Evolutionary conservation across 2,888 invertebrate species (phyloP).

Genomic region (Drosophila nr. fundita): DNA sequence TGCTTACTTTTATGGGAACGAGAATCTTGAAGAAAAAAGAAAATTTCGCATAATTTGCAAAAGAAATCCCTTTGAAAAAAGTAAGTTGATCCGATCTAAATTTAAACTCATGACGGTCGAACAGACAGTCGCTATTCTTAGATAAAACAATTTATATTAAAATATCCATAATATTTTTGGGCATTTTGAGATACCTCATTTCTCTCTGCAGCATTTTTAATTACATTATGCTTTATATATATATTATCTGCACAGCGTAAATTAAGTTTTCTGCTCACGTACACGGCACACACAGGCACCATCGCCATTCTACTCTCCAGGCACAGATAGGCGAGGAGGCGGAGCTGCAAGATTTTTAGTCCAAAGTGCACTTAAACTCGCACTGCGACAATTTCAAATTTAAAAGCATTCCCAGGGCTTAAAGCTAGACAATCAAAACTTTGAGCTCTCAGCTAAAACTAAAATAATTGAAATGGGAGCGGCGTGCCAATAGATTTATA

Average conservation of each 20-base stretch:
- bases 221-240: conserved; percentile 1
- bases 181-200: neutral
- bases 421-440: neutral
- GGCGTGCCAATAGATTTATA: neutral
- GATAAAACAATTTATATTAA: neutral
- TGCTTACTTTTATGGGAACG: neutral
- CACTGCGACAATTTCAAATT: conserved; percentile 3
- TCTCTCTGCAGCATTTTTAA: neutral
- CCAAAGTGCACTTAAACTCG: neutral
- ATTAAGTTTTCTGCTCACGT: conserved; percentile 15
- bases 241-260: neutral
- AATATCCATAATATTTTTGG: neutral
- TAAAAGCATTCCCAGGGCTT: neutral
- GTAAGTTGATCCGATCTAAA: neutral
- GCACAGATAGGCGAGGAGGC: conserved; percentile 1
- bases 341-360: neutral
- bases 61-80: neutral
- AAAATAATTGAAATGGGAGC: neutral
- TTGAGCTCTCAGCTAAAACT: neutral
- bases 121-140: neutral
- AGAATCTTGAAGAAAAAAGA: neutral
- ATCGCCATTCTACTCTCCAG: neutral
- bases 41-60: too few relatives aligned
- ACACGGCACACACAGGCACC: neutral
- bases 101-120: neutral